Evolutionary conservation across 2,888 invertebrate genomes (phyloP), one percentile per base, ranked within the genome.

Genomic region (Mesopsocus fuscifrons): DNA sequence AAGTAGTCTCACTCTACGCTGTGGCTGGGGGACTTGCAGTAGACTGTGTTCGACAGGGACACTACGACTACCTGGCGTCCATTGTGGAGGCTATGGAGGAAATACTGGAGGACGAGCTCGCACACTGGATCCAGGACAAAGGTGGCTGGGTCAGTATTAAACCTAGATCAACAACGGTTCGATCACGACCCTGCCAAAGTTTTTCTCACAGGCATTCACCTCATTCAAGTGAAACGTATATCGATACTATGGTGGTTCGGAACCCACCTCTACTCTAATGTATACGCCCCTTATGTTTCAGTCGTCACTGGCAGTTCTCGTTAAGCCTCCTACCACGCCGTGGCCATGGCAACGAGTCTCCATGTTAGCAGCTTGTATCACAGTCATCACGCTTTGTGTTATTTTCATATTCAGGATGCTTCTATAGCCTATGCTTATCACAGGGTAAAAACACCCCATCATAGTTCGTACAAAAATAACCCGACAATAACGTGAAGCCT

Each of bases 11-110:
- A 1, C 66, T 88, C 23, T 84, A 77, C 59, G 80, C 82, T 30
- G 72, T 88, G 6, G 80, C 84, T 42, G 85, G 84, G 1, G 84
- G 82, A 0, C 65, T 88, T 13, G 83, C 87, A 1, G 74, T 80
- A 11, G 88, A 88, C 54, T 76, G 81, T 63, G 67, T 83, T 53
- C 57, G 78, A 50, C 64, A 81, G 64, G 73, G 84, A 49, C 68
- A 75, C 63, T 77, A 79, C 0, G 85, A 87, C 34, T 81, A 77
- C 53, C 67, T 88, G 42, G 73, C 77, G 8, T 74, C 74, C 44
- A 66, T 89, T 17, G 68, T 85, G 47, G 80, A 85, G 52, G 77
- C 79, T 33, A 76, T 87, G 53, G 71, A 75, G 0, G 77, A 80
- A 49, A 72, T 79, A 18, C 66, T 80, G 22, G 75, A 77, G 54